phyloP scores from a whole-genome alignment of 2,888 invertebrate genomes.

The Ceriagrion tenellum region DNA sequence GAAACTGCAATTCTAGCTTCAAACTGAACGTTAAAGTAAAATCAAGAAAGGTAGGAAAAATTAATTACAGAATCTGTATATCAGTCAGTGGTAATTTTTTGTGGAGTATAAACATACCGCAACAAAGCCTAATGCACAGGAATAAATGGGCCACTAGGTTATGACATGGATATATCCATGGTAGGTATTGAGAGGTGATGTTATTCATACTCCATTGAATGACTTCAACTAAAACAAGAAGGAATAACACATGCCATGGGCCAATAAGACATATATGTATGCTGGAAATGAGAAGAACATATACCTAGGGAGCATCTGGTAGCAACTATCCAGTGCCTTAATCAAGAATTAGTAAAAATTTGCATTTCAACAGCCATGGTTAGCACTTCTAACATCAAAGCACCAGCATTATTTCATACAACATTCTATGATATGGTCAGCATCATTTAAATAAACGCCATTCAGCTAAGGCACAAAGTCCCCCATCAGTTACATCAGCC shows the following conservation, averaged over 20 bases:
- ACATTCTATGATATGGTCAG: conserved; percentile 63
- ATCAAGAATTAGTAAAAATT: conserved; percentile 42
- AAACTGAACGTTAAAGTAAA: background rate
- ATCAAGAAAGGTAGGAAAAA: background rate
- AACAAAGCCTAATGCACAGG: background rate
- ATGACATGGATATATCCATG: background rate
- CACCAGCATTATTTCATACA: conserved; percentile 55
- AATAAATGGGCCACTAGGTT: background rate
- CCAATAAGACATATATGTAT: background rate
- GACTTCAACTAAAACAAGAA: conserved; percentile 4
- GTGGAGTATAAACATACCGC: background rate
- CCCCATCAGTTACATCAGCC: conserved; percentile 30
- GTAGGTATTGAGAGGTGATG: background rate
- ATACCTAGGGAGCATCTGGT: background rate
- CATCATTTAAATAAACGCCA: conserved; percentile 46
- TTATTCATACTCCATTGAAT: background rate
- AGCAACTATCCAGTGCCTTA: conserved; percentile 43
- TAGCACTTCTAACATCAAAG: conserved; percentile 65
- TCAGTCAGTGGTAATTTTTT: background rate
- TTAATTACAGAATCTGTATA: background rate
- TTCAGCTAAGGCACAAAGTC: conserved; percentile 64
- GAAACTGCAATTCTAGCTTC: background rate
- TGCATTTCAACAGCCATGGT: conserved; percentile 47
- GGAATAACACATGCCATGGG: background rate
- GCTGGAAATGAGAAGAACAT: conserved; percentile 1